Evolutionary conservation across 2,888 invertebrate genomes (phyloP).

Genomic region (Oasisia sp.): DNA sequence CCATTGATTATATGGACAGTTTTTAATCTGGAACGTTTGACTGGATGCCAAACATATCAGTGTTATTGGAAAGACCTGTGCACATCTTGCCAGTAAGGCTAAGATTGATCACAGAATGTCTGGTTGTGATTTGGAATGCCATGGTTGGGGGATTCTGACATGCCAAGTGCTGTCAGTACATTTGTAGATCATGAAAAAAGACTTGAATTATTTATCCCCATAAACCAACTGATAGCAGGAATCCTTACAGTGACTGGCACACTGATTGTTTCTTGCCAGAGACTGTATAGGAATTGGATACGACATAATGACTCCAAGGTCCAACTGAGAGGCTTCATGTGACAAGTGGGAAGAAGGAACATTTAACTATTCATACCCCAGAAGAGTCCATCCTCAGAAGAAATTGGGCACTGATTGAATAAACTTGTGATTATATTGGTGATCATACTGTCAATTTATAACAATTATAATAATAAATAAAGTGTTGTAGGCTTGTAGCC

Average conservation of each 20-base stretch:
- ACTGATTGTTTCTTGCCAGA: neutral
- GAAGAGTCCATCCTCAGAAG: neutral
- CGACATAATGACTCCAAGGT: neutral
- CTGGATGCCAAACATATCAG: neutral
- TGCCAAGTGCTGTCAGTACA: neutral
- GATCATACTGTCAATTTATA: neutral
- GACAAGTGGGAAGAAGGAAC: neutral
- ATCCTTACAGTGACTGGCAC: neutral
- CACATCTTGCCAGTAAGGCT: neutral
- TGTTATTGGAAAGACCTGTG: neutral
- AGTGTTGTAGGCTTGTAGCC: neutral
- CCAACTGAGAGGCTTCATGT: neutral
- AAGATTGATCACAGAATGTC: neutral
- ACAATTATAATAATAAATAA: neutral
- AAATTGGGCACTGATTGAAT: neutral
- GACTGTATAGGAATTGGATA: neutral
- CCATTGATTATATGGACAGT: too few relatives aligned
- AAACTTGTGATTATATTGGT: neutral
- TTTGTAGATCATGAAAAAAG: neutral
- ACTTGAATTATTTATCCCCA: neutral
- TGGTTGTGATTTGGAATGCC: neutral
- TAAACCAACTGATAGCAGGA: neutral
- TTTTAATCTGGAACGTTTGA: too few relatives aligned
- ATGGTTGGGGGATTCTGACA: neutral
- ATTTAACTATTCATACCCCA: neutral